Evolutionary conservation across 2,888 invertebrate species (phyloP), one percentile per base, ranked within the genome.

Genomic region (Lutraria lutraria): DNA sequence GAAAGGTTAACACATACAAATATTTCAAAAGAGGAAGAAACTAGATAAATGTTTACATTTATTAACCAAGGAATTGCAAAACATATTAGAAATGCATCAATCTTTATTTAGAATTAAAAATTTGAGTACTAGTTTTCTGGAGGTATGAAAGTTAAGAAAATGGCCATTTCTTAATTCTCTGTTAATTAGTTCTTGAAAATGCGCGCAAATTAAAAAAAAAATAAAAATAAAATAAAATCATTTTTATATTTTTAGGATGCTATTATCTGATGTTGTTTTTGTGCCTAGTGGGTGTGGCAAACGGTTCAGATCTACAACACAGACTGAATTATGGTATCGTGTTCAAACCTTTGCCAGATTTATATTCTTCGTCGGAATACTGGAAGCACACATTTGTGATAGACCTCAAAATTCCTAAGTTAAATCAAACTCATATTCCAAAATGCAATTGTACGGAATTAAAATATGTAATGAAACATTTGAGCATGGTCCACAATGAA

Each of bases 351-450:
- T 12, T 83, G n/a, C 83, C 83, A 68, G 68, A 83, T 13, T 43
- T 83, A 21, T 83, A 34, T 19, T 34, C 19, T 81, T 19, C 81
- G 0, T 29, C 29, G 4, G 79, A 34, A 21, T 34, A 31, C 34
- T 79, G 79, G 79, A 79, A 79, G 34, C 79, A 79, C 21, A 79
- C 79, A 29, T 79, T 79, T 79, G 79, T 34, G 6, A 63, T 83
- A 16, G 83, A 68, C 21, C 34, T 83, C 16, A 60, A 83, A 60
- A 21, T 68, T 3, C 68, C 43, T 16, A 0, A 83, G 31, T 56
- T 56, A 31, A 63, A 15, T 6, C 12, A 15, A 15, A 12, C 10
- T 31, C 0, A 68, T 34, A 43, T 63, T 31, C 83, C 60, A 21
- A 21, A 53, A 13, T 83, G 83, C 31, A 54, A 43, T 16, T 83